Percentiles rank a stretch among this genome's conserved stretches.
Conservation (phyloP, 1,140 invertebrate genomes). For the Diorhabda sublineata region DNA sequence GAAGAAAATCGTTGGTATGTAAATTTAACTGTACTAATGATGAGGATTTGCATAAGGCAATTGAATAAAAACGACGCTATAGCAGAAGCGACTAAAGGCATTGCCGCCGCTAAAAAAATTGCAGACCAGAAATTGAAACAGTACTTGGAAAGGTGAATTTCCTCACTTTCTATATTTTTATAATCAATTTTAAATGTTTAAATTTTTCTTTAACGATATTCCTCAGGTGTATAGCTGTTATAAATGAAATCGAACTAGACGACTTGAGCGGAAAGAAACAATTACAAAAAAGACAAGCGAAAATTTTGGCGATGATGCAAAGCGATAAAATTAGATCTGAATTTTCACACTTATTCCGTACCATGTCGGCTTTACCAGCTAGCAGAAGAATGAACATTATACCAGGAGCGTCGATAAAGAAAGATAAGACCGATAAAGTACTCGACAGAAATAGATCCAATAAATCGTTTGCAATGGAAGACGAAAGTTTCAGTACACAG, state of each 20-base stretch:
- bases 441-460: neutral
- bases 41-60: neutral
- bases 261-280: constrained; percentile 37
- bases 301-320: constrained; percentile 40
- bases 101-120: neutral
- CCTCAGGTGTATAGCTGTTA: constrained; percentile 34
- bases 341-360: constrained; percentile 39
- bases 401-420: constrained; percentile 32
- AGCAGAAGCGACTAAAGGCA: neutral
- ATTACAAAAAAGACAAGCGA: constrained; percentile 39
- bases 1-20: neutral
- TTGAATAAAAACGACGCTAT: constrained; percentile 1
- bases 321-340: constrained; percentile 40
- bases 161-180: neutral
- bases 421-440: neutral
- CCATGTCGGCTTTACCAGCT: constrained; percentile 41
- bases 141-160: neutral
- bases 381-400: constrained; percentile 43
- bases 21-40: neutral
- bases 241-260: constrained; percentile 39
- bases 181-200: neutral
- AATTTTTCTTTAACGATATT: neutral
- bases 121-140: neutral
- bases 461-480: too few species aligned
- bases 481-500: too few species aligned